Base-by-base conservation (phyloP, 2,888 invertebrate species). In the Tanytarsus gracilentus region DNA sequence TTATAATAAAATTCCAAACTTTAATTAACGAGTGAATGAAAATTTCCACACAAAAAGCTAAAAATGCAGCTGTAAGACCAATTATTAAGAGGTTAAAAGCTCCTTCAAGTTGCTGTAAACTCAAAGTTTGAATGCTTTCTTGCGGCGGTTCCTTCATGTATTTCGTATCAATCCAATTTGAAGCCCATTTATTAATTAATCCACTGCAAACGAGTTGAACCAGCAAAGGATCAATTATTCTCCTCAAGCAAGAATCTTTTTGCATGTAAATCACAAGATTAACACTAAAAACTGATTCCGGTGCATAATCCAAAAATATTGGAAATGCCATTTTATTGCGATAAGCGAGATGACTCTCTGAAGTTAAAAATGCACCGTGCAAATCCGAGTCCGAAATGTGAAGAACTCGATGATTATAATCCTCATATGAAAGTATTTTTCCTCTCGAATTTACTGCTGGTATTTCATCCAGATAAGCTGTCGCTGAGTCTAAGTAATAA, bases 271-370 rank as follows among this genome's bases (percentile, higher is more conserved):
- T 56, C 1, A 25, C 39, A 14, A 56, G 14, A 14, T 44, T 56
- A 1, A 25, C 7, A n/a, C 27, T 44, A 9, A 3, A 26, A 11
- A 56, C n/a, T 16, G 25, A 5, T 2, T 40, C 40, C 8, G 6
- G n/a, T 16, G 40, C 26, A 26, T 1, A 16, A 1, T 56, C 9
- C 9, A n/a, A 23, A 16, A 7, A 25, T 3, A 3, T n/a, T 1
- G 56, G 56, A 44, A 8, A 56, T 7, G 8, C 1, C 8, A 16
- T 18, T 1, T 18, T 25, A 11, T 56, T 59, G 1, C 29, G 48
- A 49, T 33, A 29, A 23, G 58, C 58, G 16, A 59, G 25, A n/a
- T 48, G 58, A 18, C 23, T 49, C 3, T 14, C 39, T 3, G 58
- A 23, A n/a, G 58, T 30, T 2, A 59, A 11, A 9, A 59, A 21